These are phyloP conservation scores for Nyctibius bracteatus DNA, from an alignment of 2,113 vertebrate species.

Conservation along the genomic window DNA sequence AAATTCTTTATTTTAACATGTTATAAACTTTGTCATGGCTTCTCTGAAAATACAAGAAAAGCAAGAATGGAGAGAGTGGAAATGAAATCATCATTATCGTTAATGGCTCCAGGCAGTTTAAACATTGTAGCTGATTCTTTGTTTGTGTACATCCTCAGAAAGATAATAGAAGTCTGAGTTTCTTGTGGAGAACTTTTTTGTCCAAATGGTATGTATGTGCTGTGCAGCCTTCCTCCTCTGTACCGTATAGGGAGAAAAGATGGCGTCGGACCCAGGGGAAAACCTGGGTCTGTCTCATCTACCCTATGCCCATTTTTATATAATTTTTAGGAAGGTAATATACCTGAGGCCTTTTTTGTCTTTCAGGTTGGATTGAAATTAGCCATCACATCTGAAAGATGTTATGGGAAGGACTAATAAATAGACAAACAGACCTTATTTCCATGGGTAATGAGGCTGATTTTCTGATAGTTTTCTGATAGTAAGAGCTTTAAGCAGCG, in stretches of 20 bases:
- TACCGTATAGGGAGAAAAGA: not conserved
- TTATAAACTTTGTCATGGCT: not conserved
- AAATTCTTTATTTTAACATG: not conserved
- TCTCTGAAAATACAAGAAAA: conserved; percentile 16
- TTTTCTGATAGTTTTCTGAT: not conserved
- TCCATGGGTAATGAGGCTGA: not conserved
- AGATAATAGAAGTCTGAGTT: conserved; percentile 38
- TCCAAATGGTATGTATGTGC: not conserved
- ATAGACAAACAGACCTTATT: not conserved
- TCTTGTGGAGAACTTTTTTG: conserved; percentile 62
- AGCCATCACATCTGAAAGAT: not conserved
- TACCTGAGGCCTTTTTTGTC: not conserved
- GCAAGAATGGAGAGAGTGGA: not conserved
- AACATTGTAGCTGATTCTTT: not conserved
- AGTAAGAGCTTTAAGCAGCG: conserved; percentile 31
- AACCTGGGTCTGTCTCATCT: not conserved
- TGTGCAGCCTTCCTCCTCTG: not conserved
- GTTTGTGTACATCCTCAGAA: conserved; percentile 14
- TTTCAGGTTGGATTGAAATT: not conserved
- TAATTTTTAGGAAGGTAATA: not conserved
- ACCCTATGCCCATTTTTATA: not conserved
- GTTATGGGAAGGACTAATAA: not conserved
- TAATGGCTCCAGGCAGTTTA: not conserved
- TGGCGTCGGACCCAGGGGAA: not conserved
- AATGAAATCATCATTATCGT: not conserved